Percentiles rank a stretch among this genome's conserved stretches.
Evolutionary conservation across 2,113 vertebrate species (phyloP).

Genomic region (Myanophis thanlyinensis): DNA sequence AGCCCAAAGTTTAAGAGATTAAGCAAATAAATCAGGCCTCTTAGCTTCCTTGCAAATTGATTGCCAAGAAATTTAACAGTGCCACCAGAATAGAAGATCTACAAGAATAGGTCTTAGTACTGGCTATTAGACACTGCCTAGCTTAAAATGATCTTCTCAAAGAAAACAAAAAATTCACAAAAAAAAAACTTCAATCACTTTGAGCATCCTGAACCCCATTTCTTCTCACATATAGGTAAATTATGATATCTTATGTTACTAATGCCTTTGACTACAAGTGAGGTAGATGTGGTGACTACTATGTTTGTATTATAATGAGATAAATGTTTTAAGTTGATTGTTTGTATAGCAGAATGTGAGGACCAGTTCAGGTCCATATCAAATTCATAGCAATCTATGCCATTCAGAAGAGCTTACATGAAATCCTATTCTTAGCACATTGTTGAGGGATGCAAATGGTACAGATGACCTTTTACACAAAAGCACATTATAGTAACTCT

Average conservation of each 20-base stretch:
- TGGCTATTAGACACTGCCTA: slow-evolving; percentile 44
- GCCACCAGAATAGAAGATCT: not conserved
- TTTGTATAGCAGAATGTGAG: not conserved
- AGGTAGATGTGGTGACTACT: not conserved
- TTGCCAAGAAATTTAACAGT: slow-evolving; percentile 7
- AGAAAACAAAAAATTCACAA: not conserved
- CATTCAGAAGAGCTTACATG: not conserved
- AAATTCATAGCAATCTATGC: not conserved
- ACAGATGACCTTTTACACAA: not conserved
- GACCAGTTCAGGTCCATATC: not conserved
- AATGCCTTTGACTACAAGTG: not conserved
- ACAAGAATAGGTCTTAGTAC: slow-evolving; percentile 32
- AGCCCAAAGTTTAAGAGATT: slow-evolving; percentile 16
- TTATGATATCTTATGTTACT: not conserved
- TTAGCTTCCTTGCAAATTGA: slow-evolving; percentile 19
- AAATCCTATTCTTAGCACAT: not conserved
- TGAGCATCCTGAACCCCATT: slow-evolving; percentile 21
- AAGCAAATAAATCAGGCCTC: not conserved
- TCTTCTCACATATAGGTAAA: not conserved
- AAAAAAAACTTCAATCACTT: slow-evolving; percentile 7
- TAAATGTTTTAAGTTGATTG: not conserved
- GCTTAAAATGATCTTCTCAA: slow-evolving; percentile 18
- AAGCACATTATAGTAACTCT: not conserved
- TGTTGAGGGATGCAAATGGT: not conserved
- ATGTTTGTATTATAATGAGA: not conserved